Conservation (phyloP, 2,797 vertebrate genomes). For the Paguma larvata region DNA sequence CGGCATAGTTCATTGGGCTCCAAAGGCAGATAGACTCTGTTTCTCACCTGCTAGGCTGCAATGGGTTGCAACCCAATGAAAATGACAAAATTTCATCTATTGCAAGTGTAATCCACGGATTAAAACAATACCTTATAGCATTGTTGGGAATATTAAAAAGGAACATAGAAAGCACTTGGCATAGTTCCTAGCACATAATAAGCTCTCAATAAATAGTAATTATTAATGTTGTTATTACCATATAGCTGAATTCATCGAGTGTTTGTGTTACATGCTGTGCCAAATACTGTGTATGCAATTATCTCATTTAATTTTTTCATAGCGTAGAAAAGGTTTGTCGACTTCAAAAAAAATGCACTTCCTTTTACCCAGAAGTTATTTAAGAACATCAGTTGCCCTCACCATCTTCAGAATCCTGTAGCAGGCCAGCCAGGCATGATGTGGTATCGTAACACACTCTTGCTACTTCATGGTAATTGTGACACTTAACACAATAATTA, state of each 20-base stretch:
- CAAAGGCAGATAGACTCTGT: background rate
- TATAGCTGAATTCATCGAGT: conserved; percentile 51
- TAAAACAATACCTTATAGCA: background rate
- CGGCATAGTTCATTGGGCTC: background rate
- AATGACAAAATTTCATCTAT: background rate
- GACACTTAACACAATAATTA: background rate
- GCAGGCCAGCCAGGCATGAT: background rate
- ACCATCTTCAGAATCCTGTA: background rate
- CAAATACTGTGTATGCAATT: conserved; percentile 64
- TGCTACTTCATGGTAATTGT: background rate
- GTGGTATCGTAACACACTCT: background rate
- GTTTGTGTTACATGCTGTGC: conserved; percentile 64
- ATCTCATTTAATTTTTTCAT: conserved; percentile 72
- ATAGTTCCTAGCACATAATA: conserved; percentile 70
- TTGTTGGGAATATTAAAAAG: background rate
- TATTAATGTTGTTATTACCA: conserved; percentile 63
- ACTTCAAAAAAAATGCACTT: conserved; percentile 26
- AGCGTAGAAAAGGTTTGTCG: background rate
- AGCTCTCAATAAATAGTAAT: conserved; percentile 77
- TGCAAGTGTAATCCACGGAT: conserved; percentile 22
- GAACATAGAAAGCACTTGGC: conserved; percentile 60
- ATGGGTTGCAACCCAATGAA: background rate
- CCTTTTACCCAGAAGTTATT: background rate
- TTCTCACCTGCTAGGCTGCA: background rate
- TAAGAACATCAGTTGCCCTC: background rate